Evolutionary conservation across 2,113 vertebrate species (phyloP), one percentile per base, ranked within the genome.

Genomic region (Jacana jacana): DNA sequence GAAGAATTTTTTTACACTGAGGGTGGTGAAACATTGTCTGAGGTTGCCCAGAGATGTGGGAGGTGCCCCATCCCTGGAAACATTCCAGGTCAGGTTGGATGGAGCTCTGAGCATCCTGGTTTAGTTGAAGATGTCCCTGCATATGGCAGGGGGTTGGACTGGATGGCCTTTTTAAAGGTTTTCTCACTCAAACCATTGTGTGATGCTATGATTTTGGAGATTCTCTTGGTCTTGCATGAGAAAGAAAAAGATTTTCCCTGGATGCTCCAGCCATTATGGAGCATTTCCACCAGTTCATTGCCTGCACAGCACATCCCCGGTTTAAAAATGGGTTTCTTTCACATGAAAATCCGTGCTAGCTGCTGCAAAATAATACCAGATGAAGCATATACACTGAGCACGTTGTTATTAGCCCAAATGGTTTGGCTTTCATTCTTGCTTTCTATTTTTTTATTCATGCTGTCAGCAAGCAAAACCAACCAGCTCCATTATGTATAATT

Each of bases 371-470:
- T 66, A 77, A 78, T 37, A 57, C 37, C 31, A 90, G 83, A 24
- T 46, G 89, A 77, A 82, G 81, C 68, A 40, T 27, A 66, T 57
- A 30, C 18, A 15, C 69, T 3, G 6, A 84, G 84, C 60, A 52
- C 76, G 51, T 51, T 30, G 88, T 86, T 92, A 84, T 78, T 69
- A 68, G 91, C 54, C 65, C 55, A 60, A 93, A 64, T 16, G 65
- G 51, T 6, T 64, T 96, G 93, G 58, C 64, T 88, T 57, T 3
- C 76, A 86, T 57, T 20, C 79, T 78, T 60, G 16, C 52, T 92
- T 73, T 69, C 80, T 65, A 6, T 39, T 82, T 89, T 91, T 93
- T 93, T 89, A 96, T 93, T 97, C 91, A 77, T 31, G 94, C 61
- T 86, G 95, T 86, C 54, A 28, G 94, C 75, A 64, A 77, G 95